Conservation (phyloP, 1,140 invertebrate genomes). For the Monochamus saltuarius region DNA sequence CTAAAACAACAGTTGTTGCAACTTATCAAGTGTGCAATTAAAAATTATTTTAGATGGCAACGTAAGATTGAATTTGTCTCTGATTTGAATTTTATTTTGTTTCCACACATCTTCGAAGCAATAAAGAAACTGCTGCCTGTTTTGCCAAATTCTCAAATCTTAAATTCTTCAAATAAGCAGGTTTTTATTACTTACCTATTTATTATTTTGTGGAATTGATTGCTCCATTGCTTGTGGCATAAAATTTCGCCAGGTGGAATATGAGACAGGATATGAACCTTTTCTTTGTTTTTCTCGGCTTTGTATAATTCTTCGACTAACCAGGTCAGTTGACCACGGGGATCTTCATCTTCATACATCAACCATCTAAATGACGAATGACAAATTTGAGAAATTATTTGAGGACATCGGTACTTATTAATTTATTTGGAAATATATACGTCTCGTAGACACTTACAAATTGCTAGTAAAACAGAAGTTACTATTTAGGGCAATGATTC, state of each 20-base stretch:
- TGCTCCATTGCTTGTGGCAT: conserved; percentile 70
- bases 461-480: conserved; percentile 73
- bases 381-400: no score
- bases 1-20: conserved; percentile 50
- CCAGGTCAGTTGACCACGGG: conserved; percentile 76
- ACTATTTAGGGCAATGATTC: conserved; percentile 73
- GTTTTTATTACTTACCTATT: conserved; percentile 23
- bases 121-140: conserved; percentile 68
- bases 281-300: conserved; percentile 70
- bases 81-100: conserved; percentile 57
- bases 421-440: no score
- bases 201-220: conserved; percentile 64
- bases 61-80: conserved; percentile 63
- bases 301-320: conserved; percentile 65
- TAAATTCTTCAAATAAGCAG: background rate
- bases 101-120: conserved; percentile 61
- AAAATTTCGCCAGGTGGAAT: conserved; percentile 68
- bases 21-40: no score
- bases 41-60: no score
- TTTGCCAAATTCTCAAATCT: conserved; percentile 18
- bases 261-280: conserved; percentile 82
- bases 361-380: conserved; percentile 68
- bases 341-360: conserved; percentile 60
- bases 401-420: no score
- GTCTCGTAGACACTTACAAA: no score